Conservation (phyloP, 2,888 invertebrate genomes). For the Actias luna region DNA sequence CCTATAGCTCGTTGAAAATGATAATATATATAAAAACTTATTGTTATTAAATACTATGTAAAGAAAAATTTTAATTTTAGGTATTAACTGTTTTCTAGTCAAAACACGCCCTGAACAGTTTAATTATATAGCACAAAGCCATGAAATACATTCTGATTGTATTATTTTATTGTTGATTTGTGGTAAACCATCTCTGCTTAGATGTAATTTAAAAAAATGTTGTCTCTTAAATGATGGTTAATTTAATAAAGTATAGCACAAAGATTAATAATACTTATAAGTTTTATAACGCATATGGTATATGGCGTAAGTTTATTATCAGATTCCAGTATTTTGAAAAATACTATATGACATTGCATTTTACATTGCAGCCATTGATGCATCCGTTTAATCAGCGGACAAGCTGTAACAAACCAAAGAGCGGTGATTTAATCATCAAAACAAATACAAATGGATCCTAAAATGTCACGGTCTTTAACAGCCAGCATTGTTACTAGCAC, state of each 20-base stretch:
- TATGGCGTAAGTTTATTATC: not conserved
- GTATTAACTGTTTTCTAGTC: not conserved
- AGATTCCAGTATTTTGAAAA: not conserved
- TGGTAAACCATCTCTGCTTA: too few species aligned
- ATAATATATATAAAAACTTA: not conserved
- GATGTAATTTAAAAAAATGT: too few species aligned
- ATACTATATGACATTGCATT: not conserved
- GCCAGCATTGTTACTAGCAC: not conserved
- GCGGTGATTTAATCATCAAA: slow-evolving; percentile 6
- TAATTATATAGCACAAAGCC: not conserved
- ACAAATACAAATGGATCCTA: slow-evolving; percentile 6
- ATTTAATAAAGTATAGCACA: not conserved
- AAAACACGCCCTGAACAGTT: not conserved
- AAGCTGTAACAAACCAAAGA: not conserved
- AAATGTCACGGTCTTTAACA: slow-evolving; percentile 10
- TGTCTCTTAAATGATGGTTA: not conserved
- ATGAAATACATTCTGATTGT: too few species aligned
- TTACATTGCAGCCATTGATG: not conserved
- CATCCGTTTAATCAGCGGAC: not conserved
- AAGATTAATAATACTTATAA: too few species aligned
- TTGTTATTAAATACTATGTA: not conserved
- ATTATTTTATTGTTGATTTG: too few species aligned
- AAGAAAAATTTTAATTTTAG: not conserved
- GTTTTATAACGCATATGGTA: too few species aligned
- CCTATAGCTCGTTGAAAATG: not conserved